Base-by-base conservation (phyloP, 2,113 vertebrate genomes). In the Stomatorhinus ivindoensis region DNA sequence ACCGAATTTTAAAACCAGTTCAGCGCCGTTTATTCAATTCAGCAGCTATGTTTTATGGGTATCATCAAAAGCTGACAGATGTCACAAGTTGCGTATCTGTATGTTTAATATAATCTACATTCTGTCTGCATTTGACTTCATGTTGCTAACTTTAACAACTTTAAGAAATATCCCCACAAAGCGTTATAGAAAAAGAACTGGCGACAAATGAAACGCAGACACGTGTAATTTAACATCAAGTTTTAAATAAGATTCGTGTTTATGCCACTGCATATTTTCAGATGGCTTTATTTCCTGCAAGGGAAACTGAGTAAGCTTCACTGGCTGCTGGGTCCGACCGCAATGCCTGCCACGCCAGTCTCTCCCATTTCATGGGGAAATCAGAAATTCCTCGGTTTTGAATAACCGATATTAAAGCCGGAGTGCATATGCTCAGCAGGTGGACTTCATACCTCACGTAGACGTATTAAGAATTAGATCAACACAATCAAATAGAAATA, bases 321-420 rank as follows among this genome's bases (percentile, higher is more conserved):
- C 80, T 44, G 88, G 69, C 48, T 35, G 24, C 31, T 9, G 19
- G 31, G 24, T 19, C 5, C 4, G 9, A 58, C 88, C 88, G 50
- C 73, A 89, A 17, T 82, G 24, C 2, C 35, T n/a, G 88, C 88
- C 73, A 82, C 88, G 48, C 50, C 88, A 35, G 11, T 53, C 10
- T 82, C 31, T 21, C 9, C 88, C 21, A 24, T 4, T 80, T 82
- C 27, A 15, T 27, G 46, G 46, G 19, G 87, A 53, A 51, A 80
- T 17, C 48, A 10, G 69, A 82, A 73, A 83, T 89, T 89, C 88
- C 88, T 55, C 35, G 69, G 87, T 88, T 88, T 88, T 73, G 42
- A 73, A 48, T 21, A n/a, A 39, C 15, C 35, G 86, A 87, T 35
- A 44, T 51, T 42, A 55, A 44, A n/a, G 5, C 27, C 21, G 15